Percentiles rank a stretch among this genome's conserved stretches.
Evolutionary conservation across 2,113 vertebrate genomes (phyloP).

Genomic region (Neolamprologus toae): DNA sequence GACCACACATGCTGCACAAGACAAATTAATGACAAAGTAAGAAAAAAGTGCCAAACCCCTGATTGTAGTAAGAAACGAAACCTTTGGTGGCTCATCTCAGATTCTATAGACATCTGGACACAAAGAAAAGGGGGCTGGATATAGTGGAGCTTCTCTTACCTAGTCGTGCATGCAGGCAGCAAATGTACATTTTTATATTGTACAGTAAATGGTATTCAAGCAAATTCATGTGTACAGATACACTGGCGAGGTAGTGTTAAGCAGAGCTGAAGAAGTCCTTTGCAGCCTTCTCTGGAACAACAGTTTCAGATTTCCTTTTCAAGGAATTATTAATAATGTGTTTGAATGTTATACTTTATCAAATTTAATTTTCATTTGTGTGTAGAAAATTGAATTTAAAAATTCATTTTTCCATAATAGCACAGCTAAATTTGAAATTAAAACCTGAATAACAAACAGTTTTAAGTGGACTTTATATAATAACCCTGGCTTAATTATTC

Average conservation of each 20-base stretch:
- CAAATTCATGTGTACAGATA: background rate
- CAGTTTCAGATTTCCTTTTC: background rate
- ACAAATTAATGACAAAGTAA: conserved; percentile 52
- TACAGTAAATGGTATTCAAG: background rate
- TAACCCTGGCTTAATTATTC: background rate
- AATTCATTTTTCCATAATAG: background rate
- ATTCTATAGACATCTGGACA: conserved; percentile 74
- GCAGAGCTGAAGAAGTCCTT: background rate
- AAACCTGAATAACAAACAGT: background rate
- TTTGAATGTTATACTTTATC: background rate
- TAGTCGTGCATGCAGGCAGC: conserved; percentile 33
- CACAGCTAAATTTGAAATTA: background rate
- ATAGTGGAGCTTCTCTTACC: conserved; percentile 29
- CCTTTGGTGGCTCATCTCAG: conserved; percentile 75
- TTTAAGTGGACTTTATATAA: background rate
- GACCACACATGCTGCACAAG: conserved; percentile 61
- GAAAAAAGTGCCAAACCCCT: conserved; percentile 67
- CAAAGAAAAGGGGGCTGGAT: conserved; percentile 59
- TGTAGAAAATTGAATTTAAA: background rate
- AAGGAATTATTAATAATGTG: background rate
- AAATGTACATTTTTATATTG: background rate
- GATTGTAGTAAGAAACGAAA: conserved; percentile 73
- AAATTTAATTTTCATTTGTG: background rate
- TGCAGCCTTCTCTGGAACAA: background rate
- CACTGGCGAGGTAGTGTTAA: background rate